phyloP scores from a whole-genome alignment of 2,888 invertebrate genomes.

The Eremobia ochroleuca region DNA sequence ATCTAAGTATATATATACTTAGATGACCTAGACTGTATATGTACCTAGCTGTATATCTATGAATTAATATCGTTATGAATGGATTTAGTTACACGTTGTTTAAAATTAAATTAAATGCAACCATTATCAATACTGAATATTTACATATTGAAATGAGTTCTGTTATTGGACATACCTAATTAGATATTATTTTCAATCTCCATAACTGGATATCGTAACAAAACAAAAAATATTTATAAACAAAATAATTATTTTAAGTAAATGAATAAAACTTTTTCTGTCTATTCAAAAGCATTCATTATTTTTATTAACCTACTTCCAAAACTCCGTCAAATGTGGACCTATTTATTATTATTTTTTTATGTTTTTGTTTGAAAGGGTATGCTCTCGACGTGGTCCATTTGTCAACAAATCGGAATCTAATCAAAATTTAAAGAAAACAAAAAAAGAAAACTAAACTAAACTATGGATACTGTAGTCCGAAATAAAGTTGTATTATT shows the following conservation, averaged over 20 bases:
- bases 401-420: no score
- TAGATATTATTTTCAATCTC: background rate
- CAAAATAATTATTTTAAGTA: background rate
- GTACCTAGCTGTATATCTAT: conserved; percentile 26
- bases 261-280: background rate
- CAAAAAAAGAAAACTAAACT: no score
- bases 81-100: background rate
- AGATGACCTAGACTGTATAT: no score
- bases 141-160: background rate
- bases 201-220: background rate
- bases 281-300: background rate
- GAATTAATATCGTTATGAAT: conserved; percentile 27
- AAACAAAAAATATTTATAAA: background rate
- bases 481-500: no score
- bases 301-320: no score
- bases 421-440: no score
- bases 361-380: no score
- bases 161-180: background rate
- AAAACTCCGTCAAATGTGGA: no score
- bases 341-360: no score
- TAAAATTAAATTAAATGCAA: conserved; percentile 5
- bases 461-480: no score
- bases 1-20: conserved; percentile 18
- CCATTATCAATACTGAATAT: background rate
- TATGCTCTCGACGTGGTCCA: no score